Evolutionary conservation across 2,888 invertebrate genomes (phyloP).

Genomic region (Teleiodes luculella): DNA sequence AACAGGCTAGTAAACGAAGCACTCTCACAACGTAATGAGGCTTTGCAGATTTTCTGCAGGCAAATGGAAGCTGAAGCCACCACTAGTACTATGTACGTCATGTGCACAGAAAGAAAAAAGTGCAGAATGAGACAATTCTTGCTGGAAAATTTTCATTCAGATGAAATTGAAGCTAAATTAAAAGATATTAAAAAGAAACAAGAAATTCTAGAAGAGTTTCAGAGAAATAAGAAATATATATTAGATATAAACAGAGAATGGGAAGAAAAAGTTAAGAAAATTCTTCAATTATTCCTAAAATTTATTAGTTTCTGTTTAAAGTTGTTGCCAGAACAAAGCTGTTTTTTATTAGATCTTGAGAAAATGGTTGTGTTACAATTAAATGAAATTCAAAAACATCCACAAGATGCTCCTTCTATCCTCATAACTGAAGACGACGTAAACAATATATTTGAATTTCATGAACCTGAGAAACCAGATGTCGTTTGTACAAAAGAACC

Average conservation of each 20-base stretch:
- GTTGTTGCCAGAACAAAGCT: constrained; percentile 63
- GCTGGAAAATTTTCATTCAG: constrained; percentile 49
- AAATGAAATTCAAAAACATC: constrained; percentile 59
- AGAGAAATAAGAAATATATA: constrained; percentile 40
- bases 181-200: constrained; percentile 49
- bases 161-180: constrained; percentile 47
- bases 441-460: constrained; percentile 47
- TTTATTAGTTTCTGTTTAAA: constrained; percentile 65
- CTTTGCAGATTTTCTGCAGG: constrained; percentile 51
- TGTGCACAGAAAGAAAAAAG: constrained; percentile 66
- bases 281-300: constrained; percentile 61
- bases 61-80: constrained; percentile 56
- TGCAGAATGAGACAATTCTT: constrained; percentile 59
- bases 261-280: constrained; percentile 61
- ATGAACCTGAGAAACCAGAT: constrained; percentile 26
- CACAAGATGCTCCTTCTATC: constrained; percentile 37
- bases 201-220: constrained; percentile 40
- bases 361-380: constrained; percentile 65
- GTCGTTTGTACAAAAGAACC: constrained; percentile 48
- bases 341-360: constrained; percentile 64
- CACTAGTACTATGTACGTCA: constrained; percentile 63
- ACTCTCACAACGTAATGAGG: constrained; percentile 54
- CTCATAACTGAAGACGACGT: constrained; percentile 43
- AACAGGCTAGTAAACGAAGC: constrained; percentile 46
- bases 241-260: constrained; percentile 54